Evolutionary conservation across 2,888 invertebrate genomes (phyloP), one percentile per base, ranked within the genome.

Genomic region (Incurvaria masculella): DNA sequence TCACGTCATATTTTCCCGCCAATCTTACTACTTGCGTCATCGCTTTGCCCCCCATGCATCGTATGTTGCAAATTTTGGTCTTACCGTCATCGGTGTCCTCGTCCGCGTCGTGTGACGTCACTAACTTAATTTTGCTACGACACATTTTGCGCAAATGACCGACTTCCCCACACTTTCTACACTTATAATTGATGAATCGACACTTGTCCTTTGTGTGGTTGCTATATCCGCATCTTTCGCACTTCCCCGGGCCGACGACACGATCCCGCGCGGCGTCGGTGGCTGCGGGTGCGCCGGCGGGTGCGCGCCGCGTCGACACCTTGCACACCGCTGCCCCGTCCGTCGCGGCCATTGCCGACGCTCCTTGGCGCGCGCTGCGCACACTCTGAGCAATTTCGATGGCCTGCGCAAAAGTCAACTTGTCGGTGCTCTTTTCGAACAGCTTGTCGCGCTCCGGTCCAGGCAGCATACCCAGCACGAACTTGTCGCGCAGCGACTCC

Each of bases 121-220:
- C n/a, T n/a, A n/a, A n/a, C n/a, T n/a, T n/a, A n/a, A n/a, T n/a
- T n/a, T 26, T 11, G 23, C 17, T n/a, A 39, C 38, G 21, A 40
- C 55, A 56, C 49, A 56, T 49, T 49, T 55, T 54, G 44, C 56
- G 56, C 48, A 56, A 26, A 49, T 56, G 57, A 8, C 56, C 58
- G 38, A 53, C 53, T 16, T 27, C 46, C 26, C 53, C 52, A 39
- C 55, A 56, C 44, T 55, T 54, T 49, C 51, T 21, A 44, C 55
- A 56, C 19, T 21, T 42, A 41, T 56, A 56, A 4, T 19, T 23
- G 46, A 53, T 53, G 21, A 45, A 57, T 16, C 53, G 54, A 33
- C 57, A 56, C 23, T 51, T 51, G 2, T 44, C 49, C 4, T 33
- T 21, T 5, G 1, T 4, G 41, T 56, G 54, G 39, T 49, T 52